Evolutionary conservation across 2,113 vertebrate genomes (phyloP).

Genomic region (Silurus meridionalis): DNA sequence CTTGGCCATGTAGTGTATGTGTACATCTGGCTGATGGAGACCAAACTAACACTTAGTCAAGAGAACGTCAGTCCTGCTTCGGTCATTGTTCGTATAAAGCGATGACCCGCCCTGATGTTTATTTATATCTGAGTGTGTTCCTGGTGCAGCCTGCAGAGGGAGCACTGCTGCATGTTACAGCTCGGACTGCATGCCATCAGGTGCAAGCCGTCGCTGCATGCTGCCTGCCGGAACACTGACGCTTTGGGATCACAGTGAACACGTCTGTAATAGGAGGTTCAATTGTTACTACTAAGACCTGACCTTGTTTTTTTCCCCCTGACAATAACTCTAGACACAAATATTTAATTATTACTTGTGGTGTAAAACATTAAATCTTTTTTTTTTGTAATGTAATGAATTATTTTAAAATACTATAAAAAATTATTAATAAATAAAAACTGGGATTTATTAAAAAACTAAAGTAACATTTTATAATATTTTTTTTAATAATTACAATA

Average conservation of each 20-base stretch:
- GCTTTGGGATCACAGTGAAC: not conserved
- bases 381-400: too few species aligned
- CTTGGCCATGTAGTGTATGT: too few species aligned
- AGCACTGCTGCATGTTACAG: conserved; percentile 58
- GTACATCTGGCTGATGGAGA: not conserved
- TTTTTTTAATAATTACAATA: too few species aligned
- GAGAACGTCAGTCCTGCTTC: not conserved
- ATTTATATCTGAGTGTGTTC: conserved; percentile 58
- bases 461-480: too few species aligned
- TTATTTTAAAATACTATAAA: too few species aligned
- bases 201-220: conserved; percentile 31
- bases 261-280: not conserved
- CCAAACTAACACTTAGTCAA: not conserved
- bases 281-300: not conserved
- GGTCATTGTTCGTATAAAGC: conserved; percentile 1
- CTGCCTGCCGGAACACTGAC: conserved; percentile 38
- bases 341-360: too few species aligned
- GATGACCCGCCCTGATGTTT: conserved; percentile 32
- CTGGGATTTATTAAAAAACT: not conserved
- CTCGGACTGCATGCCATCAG: conserved; percentile 46
- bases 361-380: too few species aligned
- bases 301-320: not conserved
- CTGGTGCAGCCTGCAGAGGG: conserved; percentile 50
- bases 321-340: too few species aligned
- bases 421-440: not conserved